Base-by-base conservation (phyloP, 2,113 vertebrate species). In the Pimephales promelas region DNA sequence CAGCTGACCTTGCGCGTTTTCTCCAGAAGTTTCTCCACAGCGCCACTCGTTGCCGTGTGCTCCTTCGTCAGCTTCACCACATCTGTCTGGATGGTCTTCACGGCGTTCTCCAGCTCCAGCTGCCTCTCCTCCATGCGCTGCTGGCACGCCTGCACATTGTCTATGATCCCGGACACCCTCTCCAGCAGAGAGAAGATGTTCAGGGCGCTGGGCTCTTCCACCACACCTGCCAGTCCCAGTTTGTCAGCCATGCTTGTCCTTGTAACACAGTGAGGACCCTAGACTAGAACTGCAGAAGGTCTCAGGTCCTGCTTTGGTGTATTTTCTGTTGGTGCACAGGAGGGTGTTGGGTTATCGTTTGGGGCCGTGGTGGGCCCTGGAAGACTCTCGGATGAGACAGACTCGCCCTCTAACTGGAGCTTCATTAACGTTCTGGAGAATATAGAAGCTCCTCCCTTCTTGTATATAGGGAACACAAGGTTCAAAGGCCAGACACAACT, bases 111-210 rank as follows among this genome's bases (percentile, higher is more conserved):
- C 95, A 99, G 95, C 79, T 95, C 95, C 90, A 96, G 88, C 82
- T 99, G 98, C 64, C 95, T 94, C 88, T 98, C 96, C 80, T 98
- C 97, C 90, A 99, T 98, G 81, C 97, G 96, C 36, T 95, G 96
- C 93, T 99, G 98, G 78, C 97, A 97, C 0, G 93, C 93, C 91
- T 97, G 97, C 36, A 99, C 97, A 0, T 92, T 94, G 89, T 98
- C 97, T 84, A 99, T 96, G 1, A 99, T 95, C 64, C 95, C 95
- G 22, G 97, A 97, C 43, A 99, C 98, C 14, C 96, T 97, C 92
- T 98, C 97, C 91, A 99, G 91, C 84, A 99, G 92, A 0, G 95
- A 94, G 92, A 98, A 94, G 24, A 98, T 97, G 0, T 95, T 95
- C n/a, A 96, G 93, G 80, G 93, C 93, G 20, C 88, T 96, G 54